These are phyloP conservation scores for Exocentrus adspersus DNA, from an alignment of 2,888 invertebrate species.

Conservation along the genomic window DNA sequence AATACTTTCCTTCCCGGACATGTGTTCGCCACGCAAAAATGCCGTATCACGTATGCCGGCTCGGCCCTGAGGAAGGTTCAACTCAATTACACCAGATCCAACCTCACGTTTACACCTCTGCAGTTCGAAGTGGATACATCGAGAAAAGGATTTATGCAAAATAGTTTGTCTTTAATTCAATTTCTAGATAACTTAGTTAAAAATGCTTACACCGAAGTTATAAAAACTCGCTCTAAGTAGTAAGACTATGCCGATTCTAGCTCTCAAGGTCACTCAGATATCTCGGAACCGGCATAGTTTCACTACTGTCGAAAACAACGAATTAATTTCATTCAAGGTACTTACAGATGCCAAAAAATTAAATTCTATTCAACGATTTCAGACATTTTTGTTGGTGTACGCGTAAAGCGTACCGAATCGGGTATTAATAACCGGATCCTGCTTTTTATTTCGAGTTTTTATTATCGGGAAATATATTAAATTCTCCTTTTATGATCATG, in stretches of 20 bases:
- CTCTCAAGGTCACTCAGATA: too few relatives aligned
- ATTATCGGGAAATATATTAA: conserved; percentile 9
- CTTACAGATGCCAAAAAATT: too few relatives aligned
- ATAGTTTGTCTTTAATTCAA: too few relatives aligned
- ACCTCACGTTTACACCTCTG: conserved; percentile 46
- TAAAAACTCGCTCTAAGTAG: too few relatives aligned
- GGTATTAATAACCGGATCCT: conserved; percentile 47
- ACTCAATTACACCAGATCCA: conserved; percentile 45
- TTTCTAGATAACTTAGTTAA: too few relatives aligned
- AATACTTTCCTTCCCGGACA: conserved; percentile 23
- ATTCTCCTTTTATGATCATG: conserved; percentile 1
- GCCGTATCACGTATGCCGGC: conserved; percentile 41
- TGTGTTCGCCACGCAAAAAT: conserved; percentile 42
- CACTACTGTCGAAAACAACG: too few relatives aligned
- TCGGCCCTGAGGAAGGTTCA: conserved; percentile 43
- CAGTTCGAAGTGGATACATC: conserved; percentile 46
- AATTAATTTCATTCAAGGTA: too few relatives aligned
- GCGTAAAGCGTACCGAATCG: conserved; percentile 41
- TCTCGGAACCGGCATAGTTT: too few relatives aligned
- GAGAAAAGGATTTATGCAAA: too few relatives aligned
- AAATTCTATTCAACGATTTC: too few relatives aligned
- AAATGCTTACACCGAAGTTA: too few relatives aligned
- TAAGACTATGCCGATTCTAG: too few relatives aligned
- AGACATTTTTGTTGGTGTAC: conserved; percentile 17
- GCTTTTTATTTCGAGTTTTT: conserved; percentile 23